Evolutionary conservation across 2,113 vertebrate genomes (phyloP).

Genomic region (Camelus dromedarius): DNA sequence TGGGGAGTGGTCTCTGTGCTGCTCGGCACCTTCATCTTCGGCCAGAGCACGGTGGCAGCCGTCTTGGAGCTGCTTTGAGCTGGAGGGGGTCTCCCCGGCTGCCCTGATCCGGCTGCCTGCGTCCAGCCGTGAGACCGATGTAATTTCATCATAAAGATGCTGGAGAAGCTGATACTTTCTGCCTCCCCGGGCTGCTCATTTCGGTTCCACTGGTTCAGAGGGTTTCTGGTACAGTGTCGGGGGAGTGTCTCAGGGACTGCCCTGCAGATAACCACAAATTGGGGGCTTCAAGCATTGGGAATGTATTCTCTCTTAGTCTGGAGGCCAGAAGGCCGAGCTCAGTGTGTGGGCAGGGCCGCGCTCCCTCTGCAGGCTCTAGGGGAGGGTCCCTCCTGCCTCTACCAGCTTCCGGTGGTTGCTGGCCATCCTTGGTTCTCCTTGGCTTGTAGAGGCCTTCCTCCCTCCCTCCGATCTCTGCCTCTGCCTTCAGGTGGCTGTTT

Average conservation of each 20-base stretch:
- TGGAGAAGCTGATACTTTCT: fast-evolving
- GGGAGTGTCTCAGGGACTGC: fast-evolving
- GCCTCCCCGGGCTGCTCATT: background rate
- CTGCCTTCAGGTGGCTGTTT: fast-evolving
- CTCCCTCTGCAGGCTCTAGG: background rate
- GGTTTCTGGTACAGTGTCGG: background rate
- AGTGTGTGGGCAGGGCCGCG: fast-evolving
- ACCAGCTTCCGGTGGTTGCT: background rate
- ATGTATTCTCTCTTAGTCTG: fast-evolving
- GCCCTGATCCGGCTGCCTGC: fast-evolving
- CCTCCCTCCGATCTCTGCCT: background rate
- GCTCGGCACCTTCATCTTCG: constrained; percentile 94
- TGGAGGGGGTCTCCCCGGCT: fast-evolving
- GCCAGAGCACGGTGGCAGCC: constrained; percentile 94
- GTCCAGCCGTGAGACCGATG: fast-evolving
- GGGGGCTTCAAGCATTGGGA: background rate
- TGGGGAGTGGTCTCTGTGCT: constrained; percentile 93
- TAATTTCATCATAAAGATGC: background rate
- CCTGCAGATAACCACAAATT: fast-evolving
- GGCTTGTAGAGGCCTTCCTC: background rate
- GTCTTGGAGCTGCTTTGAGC: constrained; percentile 89
- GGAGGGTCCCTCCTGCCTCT: too few relatives aligned
- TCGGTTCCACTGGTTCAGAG: background rate
- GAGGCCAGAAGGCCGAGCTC: background rate
- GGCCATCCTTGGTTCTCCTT: fast-evolving